Conservation (phyloP, 2,797 vertebrate species). For the Onychomys arenicola region DNA sequence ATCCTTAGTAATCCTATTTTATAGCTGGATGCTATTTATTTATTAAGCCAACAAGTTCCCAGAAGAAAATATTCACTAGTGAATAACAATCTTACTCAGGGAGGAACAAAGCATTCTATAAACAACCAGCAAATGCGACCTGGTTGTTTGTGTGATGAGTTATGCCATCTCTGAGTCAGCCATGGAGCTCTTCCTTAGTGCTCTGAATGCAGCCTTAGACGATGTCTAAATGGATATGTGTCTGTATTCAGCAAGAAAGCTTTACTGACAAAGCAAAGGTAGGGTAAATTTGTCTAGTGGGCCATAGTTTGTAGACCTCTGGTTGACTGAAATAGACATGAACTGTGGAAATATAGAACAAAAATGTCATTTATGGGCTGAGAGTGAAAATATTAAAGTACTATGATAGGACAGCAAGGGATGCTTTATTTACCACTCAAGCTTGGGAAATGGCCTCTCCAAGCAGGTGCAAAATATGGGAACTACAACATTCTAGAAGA, state of each 20-base stretch:
- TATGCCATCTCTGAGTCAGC: neutral
- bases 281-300: neutral
- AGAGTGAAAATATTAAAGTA: neutral
- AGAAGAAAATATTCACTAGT: neutral
- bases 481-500: neutral
- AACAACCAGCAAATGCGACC: neutral
- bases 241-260: neutral
- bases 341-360: neutral
- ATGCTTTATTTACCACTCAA: slow-evolving; percentile 1
- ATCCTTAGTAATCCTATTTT: slow-evolving; percentile 35
- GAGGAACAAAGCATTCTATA: neutral
- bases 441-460: neutral
- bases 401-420: neutral
- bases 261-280: neutral
- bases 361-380: neutral
- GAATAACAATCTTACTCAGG: neutral
- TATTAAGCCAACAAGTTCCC: slow-evolving; percentile 48
- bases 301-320: neutral
- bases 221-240: neutral
- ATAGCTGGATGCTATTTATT: slow-evolving; percentile 38
- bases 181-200: neutral
- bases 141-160: neutral
- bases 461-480: neutral
- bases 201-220: neutral
- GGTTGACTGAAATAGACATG: neutral